Evolutionary conservation across 2,888 invertebrate genomes (phyloP).

Genomic region (Empis stercorea): DNA sequence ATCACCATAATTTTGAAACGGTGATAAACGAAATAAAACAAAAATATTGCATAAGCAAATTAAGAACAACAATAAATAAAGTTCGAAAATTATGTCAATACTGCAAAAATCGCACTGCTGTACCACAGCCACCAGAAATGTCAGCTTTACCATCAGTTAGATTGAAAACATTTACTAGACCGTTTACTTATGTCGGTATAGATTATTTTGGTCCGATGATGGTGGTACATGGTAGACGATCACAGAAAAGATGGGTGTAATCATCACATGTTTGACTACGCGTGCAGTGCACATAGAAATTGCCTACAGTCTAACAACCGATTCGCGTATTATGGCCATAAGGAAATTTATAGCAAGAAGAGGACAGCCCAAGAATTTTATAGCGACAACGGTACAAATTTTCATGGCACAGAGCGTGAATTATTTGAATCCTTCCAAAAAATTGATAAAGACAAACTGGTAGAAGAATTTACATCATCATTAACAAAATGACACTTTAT

Average conservation of each 20-base stretch:
- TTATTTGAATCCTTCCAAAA: slow-evolving; percentile 8
- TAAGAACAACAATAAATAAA: neutral
- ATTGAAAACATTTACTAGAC: slow-evolving; percentile 6
- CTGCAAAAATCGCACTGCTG: slow-evolving; percentile 10
- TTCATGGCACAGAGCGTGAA: slow-evolving; percentile 11
- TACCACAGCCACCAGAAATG: slow-evolving; percentile 7
- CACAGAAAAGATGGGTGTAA: slow-evolving; percentile 9
- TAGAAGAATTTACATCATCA: neutral
- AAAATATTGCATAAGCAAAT: neutral
- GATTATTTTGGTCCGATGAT: slow-evolving; percentile 10
- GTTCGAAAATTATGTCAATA: slow-evolving; percentile 1
- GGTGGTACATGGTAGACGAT: slow-evolving; percentile 7
- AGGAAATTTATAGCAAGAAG: slow-evolving; percentile 7
- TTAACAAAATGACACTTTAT: slow-evolving; percentile 16
- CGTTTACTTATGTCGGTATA: slow-evolving; percentile 8
- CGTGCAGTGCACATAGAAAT: slow-evolving; percentile 10
- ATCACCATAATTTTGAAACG: slow-evolving; percentile 3
- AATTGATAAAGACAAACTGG: slow-evolving; percentile 7
- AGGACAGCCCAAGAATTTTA: slow-evolving; percentile 6
- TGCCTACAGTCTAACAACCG: slow-evolving; percentile 16
- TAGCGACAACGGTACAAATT: slow-evolving; percentile 15
- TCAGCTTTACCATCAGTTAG: slow-evolving; percentile 6
- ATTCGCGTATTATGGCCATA: slow-evolving; percentile 10
- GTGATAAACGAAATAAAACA: neutral
- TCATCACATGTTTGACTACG: slow-evolving; percentile 12